Percentiles rank a stretch among this genome's conserved stretches.
Conservation (phyloP, 2,888 invertebrate genomes). For the Alsophila aescularia region DNA sequence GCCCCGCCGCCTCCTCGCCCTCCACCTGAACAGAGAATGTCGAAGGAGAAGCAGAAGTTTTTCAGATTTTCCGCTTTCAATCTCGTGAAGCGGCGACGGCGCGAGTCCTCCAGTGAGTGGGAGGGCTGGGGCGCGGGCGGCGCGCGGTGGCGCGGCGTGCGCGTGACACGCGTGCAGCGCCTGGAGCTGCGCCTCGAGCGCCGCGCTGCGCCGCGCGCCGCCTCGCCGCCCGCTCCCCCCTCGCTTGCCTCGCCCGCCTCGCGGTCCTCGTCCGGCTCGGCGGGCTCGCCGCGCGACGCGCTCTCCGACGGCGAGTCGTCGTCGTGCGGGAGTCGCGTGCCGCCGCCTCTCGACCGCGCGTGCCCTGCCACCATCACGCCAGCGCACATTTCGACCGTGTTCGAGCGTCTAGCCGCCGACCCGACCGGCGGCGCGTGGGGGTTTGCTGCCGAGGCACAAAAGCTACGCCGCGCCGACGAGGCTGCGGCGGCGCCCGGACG, state of each 20-base stretch:
- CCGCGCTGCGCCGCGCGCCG: constrained; percentile 37
- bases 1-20: constrained; percentile 53
- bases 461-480: constrained; percentile 50
- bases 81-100: constrained; percentile 84
- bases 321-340: constrained; percentile 29
- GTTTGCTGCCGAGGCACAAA: constrained; percentile 86
- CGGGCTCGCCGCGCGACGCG: constrained; percentile 30
- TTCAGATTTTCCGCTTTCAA: constrained; percentile 92
- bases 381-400: constrained; percentile 58
- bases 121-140: constrained; percentile 58
- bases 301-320: constrained; percentile 30
- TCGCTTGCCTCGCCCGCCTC: too few relatives aligned
- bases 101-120: constrained; percentile 69
- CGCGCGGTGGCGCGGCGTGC: constrained; percentile 60
- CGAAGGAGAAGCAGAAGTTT: constrained; percentile 94
- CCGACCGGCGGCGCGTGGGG: constrained; percentile 78
- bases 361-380: constrained; percentile 42
- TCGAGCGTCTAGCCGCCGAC: constrained; percentile 70
- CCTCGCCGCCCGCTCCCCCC: constrained; percentile 27
- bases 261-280: constrained; percentile 14
- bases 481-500: constrained; percentile 3
- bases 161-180: constrained; percentile 71
- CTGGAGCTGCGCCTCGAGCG: constrained; percentile 66
- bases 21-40: constrained; percentile 90
- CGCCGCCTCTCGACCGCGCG: constrained; percentile 35